Conservation (phyloP, 2,888 invertebrate species). For the Adelognathus sp. region DNA sequence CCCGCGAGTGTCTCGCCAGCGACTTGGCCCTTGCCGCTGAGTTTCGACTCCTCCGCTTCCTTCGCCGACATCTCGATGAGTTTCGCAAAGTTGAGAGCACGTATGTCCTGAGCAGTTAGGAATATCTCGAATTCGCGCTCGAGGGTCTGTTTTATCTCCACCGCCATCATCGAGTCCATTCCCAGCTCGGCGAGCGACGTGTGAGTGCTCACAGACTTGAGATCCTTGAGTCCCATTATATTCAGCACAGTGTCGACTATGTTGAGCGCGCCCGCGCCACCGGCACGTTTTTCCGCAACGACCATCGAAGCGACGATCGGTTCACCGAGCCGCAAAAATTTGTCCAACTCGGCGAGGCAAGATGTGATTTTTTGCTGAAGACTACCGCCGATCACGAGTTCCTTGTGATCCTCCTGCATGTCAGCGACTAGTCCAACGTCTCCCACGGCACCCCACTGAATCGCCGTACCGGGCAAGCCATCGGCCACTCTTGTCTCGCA, state of each 20-base stretch:
- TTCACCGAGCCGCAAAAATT: slow-evolving; percentile 85
- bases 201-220: slow-evolving; percentile 85
- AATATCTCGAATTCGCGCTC: slow-evolving; percentile 95
- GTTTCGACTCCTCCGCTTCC: slow-evolving; percentile 57
- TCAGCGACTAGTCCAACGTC: slow-evolving; percentile 91
- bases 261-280: slow-evolving; percentile 84
- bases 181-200: slow-evolving; percentile 94
- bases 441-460: slow-evolving; percentile 87
- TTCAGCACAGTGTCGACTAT: slow-evolving; percentile 89
- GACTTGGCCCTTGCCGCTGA: not conserved
- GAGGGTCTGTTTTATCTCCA: slow-evolving; percentile 96
- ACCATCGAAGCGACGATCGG: slow-evolving; percentile 92
- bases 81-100: slow-evolving; percentile 89
- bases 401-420: slow-evolving; percentile 87
- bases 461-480: slow-evolving; percentile 83
- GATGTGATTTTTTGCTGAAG: slow-evolving; percentile 93
- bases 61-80: slow-evolving; percentile 79
- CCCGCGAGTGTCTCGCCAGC: slow-evolving; percentile 61
- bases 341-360: slow-evolving; percentile 89
- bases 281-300: slow-evolving; percentile 90
- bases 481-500: slow-evolving; percentile 81
- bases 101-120: slow-evolving; percentile 92
- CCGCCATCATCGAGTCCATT: slow-evolving; percentile 98
- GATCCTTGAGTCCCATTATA: slow-evolving; percentile 79
- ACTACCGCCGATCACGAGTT: slow-evolving; percentile 89